These are phyloP conservation scores for Takifugu ocellatus DNA, from an alignment of 2,797 vertebrate species.

Conservation along the genomic window DNA sequence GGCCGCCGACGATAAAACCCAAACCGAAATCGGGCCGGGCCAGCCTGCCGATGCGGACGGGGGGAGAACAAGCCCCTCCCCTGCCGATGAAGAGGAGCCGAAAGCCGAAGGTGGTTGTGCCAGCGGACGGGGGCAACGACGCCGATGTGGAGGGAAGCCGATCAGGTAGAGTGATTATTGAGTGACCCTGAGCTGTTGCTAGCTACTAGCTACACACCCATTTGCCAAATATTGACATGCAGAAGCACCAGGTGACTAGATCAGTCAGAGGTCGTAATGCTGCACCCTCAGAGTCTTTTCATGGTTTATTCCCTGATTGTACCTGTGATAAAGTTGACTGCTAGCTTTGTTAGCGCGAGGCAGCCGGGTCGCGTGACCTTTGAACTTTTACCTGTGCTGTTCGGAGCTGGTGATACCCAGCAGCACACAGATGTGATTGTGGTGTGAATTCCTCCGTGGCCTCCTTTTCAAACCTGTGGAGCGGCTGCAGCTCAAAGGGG, in stretches of 20 bases:
- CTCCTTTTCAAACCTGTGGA: not conserved
- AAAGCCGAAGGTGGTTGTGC: conserved; percentile 8
- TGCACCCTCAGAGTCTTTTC: too few species aligned
- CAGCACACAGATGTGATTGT: not conserved
- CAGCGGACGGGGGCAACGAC: conserved; percentile 21
- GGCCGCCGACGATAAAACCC: conserved; percentile 61
- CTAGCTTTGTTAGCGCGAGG: too few species aligned
- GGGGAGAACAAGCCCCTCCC: conserved; percentile 55
- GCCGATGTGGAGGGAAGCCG: conserved; percentile 38
- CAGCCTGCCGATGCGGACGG: not conserved
- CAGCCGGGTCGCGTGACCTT: not conserved
- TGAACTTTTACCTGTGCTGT: not conserved
- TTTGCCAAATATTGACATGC: not conserved
- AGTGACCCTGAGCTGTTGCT: conserved; percentile 5
- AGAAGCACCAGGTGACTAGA: not conserved
- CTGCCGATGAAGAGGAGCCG: conserved; percentile 66
- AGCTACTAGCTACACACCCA: not conserved
- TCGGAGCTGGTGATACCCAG: not conserved
- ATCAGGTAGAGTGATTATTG: conserved; percentile 61
- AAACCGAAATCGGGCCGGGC: conserved; percentile 27
- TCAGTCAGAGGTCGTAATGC: too few species aligned
- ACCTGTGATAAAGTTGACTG: too few species aligned
- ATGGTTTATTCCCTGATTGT: too few species aligned
- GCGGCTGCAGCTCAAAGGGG: too few species aligned
- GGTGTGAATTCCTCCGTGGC: not conserved